Conservation (phyloP, 2,113 vertebrate species). For the Macrotis lagotis region DNA sequence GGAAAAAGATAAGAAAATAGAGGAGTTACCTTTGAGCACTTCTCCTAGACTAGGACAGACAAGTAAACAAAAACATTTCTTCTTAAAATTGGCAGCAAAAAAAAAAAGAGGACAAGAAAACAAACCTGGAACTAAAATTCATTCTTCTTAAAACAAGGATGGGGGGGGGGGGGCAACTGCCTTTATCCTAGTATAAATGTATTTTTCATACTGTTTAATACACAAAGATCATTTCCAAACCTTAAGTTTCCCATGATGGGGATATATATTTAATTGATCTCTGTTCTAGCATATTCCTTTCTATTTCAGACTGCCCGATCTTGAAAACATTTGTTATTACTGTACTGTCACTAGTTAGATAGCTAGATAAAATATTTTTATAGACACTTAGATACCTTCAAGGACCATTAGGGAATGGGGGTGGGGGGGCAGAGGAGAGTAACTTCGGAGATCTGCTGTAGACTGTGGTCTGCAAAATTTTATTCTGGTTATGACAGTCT, state of each 20-base stretch:
- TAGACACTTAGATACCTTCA: background rate
- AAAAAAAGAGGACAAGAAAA: background rate
- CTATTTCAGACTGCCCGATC: background rate
- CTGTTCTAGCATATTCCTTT: background rate
- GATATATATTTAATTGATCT: background rate
- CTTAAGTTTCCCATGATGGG: background rate
- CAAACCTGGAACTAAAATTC: background rate
- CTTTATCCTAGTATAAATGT: background rate
- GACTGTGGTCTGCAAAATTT: background rate
- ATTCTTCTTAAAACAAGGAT: background rate
- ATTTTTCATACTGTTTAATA: background rate
- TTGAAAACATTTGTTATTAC: background rate
- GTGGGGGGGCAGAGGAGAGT: background rate
- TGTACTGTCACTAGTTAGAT: background rate
- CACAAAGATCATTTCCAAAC: background rate
- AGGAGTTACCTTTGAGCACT: background rate
- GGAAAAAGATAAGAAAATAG: background rate
- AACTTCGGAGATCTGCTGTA: background rate
- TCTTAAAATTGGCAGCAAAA: background rate
- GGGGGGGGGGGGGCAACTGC: background rate
- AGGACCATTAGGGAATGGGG: background rate
- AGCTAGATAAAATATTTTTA: background rate
- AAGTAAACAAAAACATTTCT: background rate
- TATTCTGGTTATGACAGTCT: background rate
- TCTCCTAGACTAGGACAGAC: background rate